Evolutionary conservation across 2,113 vertebrate species (phyloP).

Genomic region (Romanogobio albipinnatus): DNA sequence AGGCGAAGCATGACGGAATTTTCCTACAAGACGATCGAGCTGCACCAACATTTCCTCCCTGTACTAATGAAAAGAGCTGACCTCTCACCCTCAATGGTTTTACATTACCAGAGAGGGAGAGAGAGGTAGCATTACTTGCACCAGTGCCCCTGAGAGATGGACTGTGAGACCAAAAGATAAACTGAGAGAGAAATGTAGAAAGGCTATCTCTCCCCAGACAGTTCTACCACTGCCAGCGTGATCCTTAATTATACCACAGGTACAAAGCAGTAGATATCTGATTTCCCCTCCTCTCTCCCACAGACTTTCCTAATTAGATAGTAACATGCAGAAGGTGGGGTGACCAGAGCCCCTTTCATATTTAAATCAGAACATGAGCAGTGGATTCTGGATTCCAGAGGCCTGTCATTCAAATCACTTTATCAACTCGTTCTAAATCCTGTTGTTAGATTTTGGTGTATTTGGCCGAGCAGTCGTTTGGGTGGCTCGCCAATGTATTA

Average conservation of each 20-base stretch:
- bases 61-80: slow-evolving; percentile 57
- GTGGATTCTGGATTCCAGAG: too few relatives aligned
- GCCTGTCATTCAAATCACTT: not conserved
- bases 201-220: slow-evolving; percentile 36
- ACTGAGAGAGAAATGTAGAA: slow-evolving; percentile 39
- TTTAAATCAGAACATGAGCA: slow-evolving; percentile 22
- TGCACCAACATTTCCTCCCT: slow-evolving; percentile 55
- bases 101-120: slow-evolving; percentile 45
- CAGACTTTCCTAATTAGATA: slow-evolving; percentile 49
- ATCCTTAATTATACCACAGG: slow-evolving; percentile 58
- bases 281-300: slow-evolving; percentile 47
- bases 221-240: slow-evolving; percentile 35
- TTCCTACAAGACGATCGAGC: slow-evolving; percentile 55
- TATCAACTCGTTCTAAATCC: not conserved
- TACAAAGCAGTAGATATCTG: slow-evolving; percentile 36
- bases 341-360: not conserved
- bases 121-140: slow-evolving; percentile 26
- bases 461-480: too few relatives aligned
- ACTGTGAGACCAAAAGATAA: slow-evolving; percentile 36
- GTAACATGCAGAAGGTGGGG: slow-evolving; percentile 36
- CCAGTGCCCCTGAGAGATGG: slow-evolving; percentile 22
- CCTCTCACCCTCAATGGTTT: slow-evolving; percentile 51
- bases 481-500: too few relatives aligned
- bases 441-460: too few relatives aligned
- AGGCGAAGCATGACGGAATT: slow-evolving; percentile 52